Base-by-base conservation (phyloP, 2,888 invertebrate genomes). In the Metopia argyrocephala region DNA sequence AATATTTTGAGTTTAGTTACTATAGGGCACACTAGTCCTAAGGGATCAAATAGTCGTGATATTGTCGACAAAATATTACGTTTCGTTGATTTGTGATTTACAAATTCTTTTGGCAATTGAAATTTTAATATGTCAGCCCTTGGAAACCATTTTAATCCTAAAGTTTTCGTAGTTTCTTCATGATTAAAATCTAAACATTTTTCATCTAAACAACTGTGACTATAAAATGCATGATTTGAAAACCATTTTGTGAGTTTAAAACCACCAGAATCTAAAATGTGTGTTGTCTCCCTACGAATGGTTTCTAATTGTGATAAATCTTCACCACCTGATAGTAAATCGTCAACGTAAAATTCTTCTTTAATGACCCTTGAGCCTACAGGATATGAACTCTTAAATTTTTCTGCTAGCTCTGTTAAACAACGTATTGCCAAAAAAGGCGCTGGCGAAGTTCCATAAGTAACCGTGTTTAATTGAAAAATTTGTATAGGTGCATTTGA, bases 271-370 rank as follows among this genome's bases (percentile, higher is more conserved):
- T 31, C 46, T 9, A 69, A 45, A 27, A 70, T 56, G 2, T 21
- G 20, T 25, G 57, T 48, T 38, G 50, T 28, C 50, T 76, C 25
- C 6, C 1, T 28, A 12, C 50, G 31, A 28, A 70, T 59, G 15
- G 2, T 54, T 28, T 59, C 45, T 5, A 69, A 21, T 57, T 54
- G n/a, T 2, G 20, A 6, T 20, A 59, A 27, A 21, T 83, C 23
- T 1, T 61, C 23, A 46, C 23, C 46, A 61, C 61, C 61, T 23
- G 45, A 61, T 6, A 61, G 23, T 25, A 61, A 61, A 61, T 61
- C 61, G 23, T 61, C 61, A 9, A 85, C 83, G 50, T 85, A 85
- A 75, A 85, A 84, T 65, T 84, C 82, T 9, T 73, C 66, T 12
- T 52, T 52, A 15, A 61, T 45, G 0, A 45, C 45, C n/a, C 23